Evolutionary conservation across 2,888 invertebrate species (phyloP), one percentile per base, ranked within the genome.

Genomic region (Phalera bucephala): DNA sequence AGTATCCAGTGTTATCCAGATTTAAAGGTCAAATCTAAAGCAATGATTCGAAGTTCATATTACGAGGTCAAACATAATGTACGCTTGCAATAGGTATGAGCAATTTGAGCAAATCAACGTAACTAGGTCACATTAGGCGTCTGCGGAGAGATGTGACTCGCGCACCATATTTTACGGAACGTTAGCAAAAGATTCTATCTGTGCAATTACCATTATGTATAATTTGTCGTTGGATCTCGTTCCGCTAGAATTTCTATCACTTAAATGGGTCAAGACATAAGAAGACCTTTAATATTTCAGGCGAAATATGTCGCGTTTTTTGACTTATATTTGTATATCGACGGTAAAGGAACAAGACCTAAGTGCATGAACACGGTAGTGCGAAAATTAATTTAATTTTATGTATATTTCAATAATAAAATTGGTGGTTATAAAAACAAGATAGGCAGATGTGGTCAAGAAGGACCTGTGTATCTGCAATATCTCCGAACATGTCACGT

Each of bases 61-160:
- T 66, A 66, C 56, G 74, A 72, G 81, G 80, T 78, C 78, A 71
- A 65, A 72, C 66, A 75, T 75, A 17, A 50, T 64, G 59, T n/a
- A n/a, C n/a, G n/a, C n/a, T n/a, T 61, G 51, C 54, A 61, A 54
- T 70, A 75, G 77, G 73, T 76, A 74, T 66, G 69, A 59, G 53
- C 83, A 84, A 86, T 86, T 86, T 79, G 71, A 72, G 53, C 78
- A 75, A 83, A 86, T 85, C 80, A 80, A 76, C 75, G 72, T 57
- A 83, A 83, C 67, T 81, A 63, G 84, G 77, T 52, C 84, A 79
- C 70, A 73, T 76, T 75, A 79, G 66, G 33, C 32, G 47, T 38
- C 52, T 49, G 44, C 40, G 44, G 45, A 43, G 44, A 47, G 52
- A 49, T 54, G 48, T 46, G 45, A 46, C 49, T 50, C 33, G 55